Evolutionary conservation across 2,797 vertebrate genomes (phyloP).

Genomic region (Threskiornis aethiopicus): DNA sequence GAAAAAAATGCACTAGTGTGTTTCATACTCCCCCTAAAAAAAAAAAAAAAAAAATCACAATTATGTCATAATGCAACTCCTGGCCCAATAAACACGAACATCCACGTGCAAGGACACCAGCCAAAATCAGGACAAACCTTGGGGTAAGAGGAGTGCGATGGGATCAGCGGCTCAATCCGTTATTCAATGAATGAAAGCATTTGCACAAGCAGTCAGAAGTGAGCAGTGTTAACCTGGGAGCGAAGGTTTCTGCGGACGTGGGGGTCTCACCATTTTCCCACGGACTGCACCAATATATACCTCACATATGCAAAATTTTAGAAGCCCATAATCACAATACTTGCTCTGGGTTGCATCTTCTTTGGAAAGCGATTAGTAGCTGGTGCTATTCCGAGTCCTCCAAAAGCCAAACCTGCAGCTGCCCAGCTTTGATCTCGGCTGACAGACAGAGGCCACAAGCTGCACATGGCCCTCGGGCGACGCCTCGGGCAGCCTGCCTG

Average conservation of each 20-base stretch:
- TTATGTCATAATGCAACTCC: background rate
- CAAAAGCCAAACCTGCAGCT: background rate
- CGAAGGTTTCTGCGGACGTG: accelerated
- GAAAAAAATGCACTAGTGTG: accelerated
- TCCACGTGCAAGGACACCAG: background rate
- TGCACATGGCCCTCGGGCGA: background rate
- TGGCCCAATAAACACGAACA: background rate
- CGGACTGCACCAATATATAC: accelerated
- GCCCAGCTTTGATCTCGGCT: background rate
- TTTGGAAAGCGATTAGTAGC: background rate
- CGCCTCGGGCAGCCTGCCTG: background rate
- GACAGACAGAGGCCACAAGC: background rate
- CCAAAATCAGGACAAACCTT: background rate
- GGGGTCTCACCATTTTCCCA: background rate
- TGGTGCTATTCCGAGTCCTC: background rate
- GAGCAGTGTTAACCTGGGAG: background rate
- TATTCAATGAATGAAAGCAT: background rate
- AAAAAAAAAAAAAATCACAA: background rate
- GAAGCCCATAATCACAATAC: background rate
- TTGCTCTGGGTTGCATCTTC: background rate
- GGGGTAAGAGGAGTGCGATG: background rate
- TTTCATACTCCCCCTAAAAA: background rate
- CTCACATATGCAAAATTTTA: accelerated
- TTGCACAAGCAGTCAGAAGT: background rate
- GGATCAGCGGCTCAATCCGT: background rate